phyloP scores from a whole-genome alignment of 2,113 vertebrate species.

The Desmodus rotundus region DNA sequence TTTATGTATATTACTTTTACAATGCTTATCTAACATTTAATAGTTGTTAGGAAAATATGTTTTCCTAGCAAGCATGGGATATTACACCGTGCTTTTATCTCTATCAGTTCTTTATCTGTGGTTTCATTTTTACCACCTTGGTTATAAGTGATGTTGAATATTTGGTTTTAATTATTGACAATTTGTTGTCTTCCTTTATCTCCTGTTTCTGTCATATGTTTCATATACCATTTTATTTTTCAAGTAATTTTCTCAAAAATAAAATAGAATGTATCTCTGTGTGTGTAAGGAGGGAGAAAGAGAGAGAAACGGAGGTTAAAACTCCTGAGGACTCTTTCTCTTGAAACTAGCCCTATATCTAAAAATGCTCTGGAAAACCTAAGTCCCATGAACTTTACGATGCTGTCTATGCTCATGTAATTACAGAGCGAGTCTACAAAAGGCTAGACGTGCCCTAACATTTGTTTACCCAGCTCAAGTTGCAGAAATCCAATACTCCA shows the following conservation, averaged over 20 bases:
- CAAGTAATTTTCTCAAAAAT: background rate
- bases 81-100: background rate
- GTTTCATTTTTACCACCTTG: background rate
- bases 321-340: background rate
- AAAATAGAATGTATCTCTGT: background rate
- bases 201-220: background rate
- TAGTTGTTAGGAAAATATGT: background rate
- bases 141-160: background rate
- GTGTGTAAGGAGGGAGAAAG: background rate
- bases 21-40: background rate
- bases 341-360: background rate
- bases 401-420: background rate
- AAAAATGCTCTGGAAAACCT: background rate
- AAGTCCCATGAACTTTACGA: background rate
- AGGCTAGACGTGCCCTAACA: background rate
- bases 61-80: background rate
- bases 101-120: background rate
- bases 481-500: background rate
- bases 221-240: background rate
- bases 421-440: background rate
- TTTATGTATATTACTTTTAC: background rate
- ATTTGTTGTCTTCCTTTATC: background rate
- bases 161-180: background rate
- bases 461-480: background rate
- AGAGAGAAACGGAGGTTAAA: background rate